These are phyloP conservation scores for Harpagifer antarcticus DNA, from an alignment of 2,797 vertebrate species.

Conservation along the genomic window DNA sequence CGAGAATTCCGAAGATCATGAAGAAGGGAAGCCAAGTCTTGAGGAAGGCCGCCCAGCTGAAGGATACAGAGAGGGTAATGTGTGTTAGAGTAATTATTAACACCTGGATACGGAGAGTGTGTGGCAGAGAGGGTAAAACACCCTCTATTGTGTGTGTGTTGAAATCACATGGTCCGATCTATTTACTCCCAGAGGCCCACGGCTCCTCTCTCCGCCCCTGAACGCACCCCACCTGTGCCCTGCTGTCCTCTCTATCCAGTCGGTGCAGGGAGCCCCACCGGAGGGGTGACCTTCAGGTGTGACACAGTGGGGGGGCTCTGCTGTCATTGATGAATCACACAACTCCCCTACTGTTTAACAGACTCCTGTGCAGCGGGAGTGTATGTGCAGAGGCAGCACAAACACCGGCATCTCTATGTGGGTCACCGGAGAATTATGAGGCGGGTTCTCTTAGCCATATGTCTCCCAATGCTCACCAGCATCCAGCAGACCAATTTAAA, in stretches of 20 bases:
- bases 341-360: slow-evolving; percentile 59
- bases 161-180: slow-evolving; percentile 17
- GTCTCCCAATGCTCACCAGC: slow-evolving; percentile 45
- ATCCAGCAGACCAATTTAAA: slow-evolving; percentile 21
- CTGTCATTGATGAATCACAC: slow-evolving; percentile 80
- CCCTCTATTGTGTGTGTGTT: slow-evolving; percentile 21
- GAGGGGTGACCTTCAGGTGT: slow-evolving; percentile 73
- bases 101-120: slow-evolving; percentile 28
- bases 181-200: slow-evolving; percentile 31
- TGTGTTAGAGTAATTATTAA: slow-evolving; percentile 45
- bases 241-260: slow-evolving; percentile 59
- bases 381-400: slow-evolving; percentile 68
- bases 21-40: slow-evolving; percentile 97
- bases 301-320: slow-evolving; percentile 50
- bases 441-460: slow-evolving; percentile 61
- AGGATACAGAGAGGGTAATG: slow-evolving; percentile 48
- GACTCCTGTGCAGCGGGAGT: slow-evolving; percentile 52
- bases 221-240: slow-evolving; percentile 42
- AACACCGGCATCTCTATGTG: slow-evolving; percentile 72
- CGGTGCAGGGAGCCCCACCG: slow-evolving; percentile 59
- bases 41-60: slow-evolving; percentile 91
- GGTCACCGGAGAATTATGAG: slow-evolving; percentile 79
- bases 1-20: slow-evolving; percentile 88
- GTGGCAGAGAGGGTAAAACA: slow-evolving; percentile 15
- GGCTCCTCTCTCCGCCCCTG: slow-evolving; percentile 1